Conservation (phyloP, 2,888 invertebrate genomes). For the Ferdinandea cuprea region DNA sequence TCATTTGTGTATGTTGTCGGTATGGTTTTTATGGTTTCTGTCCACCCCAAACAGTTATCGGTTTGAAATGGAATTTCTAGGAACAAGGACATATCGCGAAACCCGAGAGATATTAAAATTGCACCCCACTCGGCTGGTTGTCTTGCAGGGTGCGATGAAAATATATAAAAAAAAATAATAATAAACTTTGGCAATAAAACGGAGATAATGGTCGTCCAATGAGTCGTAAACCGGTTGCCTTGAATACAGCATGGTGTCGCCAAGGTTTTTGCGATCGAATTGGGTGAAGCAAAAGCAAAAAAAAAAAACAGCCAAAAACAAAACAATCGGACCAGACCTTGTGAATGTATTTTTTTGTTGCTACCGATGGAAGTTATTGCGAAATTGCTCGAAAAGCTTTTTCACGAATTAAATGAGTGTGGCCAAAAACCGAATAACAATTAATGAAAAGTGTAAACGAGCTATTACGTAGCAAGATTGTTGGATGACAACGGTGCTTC, state of each 20-base stretch:
- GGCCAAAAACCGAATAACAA: slow-evolving; percentile 48
- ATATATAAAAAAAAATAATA: slow-evolving; percentile 61
- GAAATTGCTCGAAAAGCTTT: slow-evolving; percentile 55
- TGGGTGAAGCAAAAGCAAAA: slow-evolving; percentile 21
- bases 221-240: slow-evolving; percentile 71
- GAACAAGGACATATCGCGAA: slow-evolving; percentile 48
- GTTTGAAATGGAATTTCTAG: slow-evolving; percentile 69
- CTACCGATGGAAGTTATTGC: slow-evolving; percentile 46
- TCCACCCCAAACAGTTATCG: slow-evolving; percentile 66
- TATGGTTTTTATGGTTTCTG: slow-evolving; percentile 45
- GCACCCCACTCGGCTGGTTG: slow-evolving; percentile 18
- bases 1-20: slow-evolving; percentile 22
- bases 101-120: slow-evolving; percentile 65
- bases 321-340: slow-evolving; percentile 22
- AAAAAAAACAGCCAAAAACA: too few relatives aligned
- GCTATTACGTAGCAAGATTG: not conserved
- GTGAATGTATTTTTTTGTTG: slow-evolving; percentile 44
- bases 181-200: slow-evolving; percentile 74
- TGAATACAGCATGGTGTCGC: slow-evolving; percentile 70
- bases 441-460: slow-evolving; percentile 53
- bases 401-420: slow-evolving; percentile 61
- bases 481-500: not conserved
- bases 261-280: slow-evolving; percentile 54
- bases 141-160: slow-evolving; percentile 60
- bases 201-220: slow-evolving; percentile 74